phyloP scores from a whole-genome alignment of 2,888 invertebrate genomes.

The Homarus gammarus region DNA sequence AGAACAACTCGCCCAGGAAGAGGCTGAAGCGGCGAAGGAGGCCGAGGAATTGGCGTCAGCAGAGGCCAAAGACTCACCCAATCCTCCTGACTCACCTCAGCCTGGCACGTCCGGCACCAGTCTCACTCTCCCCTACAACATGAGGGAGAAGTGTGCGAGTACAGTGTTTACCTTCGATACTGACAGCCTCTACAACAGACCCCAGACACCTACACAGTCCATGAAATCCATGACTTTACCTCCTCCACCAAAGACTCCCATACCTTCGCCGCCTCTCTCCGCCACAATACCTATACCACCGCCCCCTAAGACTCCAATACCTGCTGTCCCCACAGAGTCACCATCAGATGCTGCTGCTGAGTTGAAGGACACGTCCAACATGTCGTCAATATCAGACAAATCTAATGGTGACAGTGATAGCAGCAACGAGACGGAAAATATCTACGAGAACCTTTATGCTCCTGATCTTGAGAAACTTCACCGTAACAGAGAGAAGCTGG shows the following conservation, averaged over 20 bases:
- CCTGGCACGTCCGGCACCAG: slow-evolving; percentile 8
- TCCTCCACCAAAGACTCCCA: slow-evolving; percentile 75
- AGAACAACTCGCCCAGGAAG: slow-evolving; percentile 39
- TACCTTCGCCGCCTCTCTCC: slow-evolving; percentile 74
- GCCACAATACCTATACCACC: slow-evolving; percentile 61
- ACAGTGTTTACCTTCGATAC: slow-evolving; percentile 70
- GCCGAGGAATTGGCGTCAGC: slow-evolving; percentile 6
- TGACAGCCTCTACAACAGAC: slow-evolving; percentile 63
- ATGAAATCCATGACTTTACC: slow-evolving; percentile 67
- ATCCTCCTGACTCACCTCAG: background rate
- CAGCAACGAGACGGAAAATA: slow-evolving; percentile 70
- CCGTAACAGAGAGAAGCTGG: slow-evolving; percentile 68
- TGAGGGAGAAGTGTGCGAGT: slow-evolving; percentile 48
- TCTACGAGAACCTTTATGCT: slow-evolving; percentile 73
- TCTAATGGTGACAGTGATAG: slow-evolving; percentile 57
- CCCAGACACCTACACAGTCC: slow-evolving; percentile 13
- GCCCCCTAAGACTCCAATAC: slow-evolving; percentile 71
- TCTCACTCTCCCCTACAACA: slow-evolving; percentile 40
- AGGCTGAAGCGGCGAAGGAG: slow-evolving; percentile 50
- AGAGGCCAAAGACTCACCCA: slow-evolving; percentile 4
- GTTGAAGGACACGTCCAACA: background rate
- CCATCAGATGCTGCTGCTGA: slow-evolving; percentile 6
- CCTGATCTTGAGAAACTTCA: slow-evolving; percentile 69
- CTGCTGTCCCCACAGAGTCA: slow-evolving; percentile 57
- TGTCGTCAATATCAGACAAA: background rate